Evolutionary conservation across 2,113 vertebrate species (phyloP), one percentile per base, ranked within the genome.

Genomic region (Neodon shergylaensis): DNA sequence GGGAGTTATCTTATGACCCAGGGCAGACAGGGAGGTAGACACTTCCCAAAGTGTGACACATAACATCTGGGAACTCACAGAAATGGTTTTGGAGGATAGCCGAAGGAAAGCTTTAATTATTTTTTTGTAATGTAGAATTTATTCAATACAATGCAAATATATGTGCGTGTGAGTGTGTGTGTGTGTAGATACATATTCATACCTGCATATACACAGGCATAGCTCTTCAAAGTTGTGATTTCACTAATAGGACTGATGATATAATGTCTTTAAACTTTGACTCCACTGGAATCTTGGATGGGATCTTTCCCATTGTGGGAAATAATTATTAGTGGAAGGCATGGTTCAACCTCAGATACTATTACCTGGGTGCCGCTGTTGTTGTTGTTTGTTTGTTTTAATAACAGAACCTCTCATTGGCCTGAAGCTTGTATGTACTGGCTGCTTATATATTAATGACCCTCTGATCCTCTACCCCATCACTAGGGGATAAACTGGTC

Each of bases 111-210:
- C 26, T 54, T 77, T 16, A 3, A 86, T 24, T n/a, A 85, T 77
- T 68, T 61, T 85, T 78, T 70, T 28, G 24, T 9, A 65, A 44
- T 58, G 63, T 54, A 44, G 58, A n/a, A 52, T 58, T 84, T 39
- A 76, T 47, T 96, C 61, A 66, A 77, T 58, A 17, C 22, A 83
- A 21, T 42, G 26, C 17, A 47, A 47, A 49, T 73, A 2, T 26
- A 1, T 42, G 9, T 44, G 1, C 36, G 22, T 87, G 8, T n/a
- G 7, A 2, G 3, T 16, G 3, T 42, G 4, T 42, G 2, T 47
- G 22, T 87, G 8, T 39, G 8, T 5, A 82, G 33, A 22, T 61
- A 54, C 7, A 61, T 10, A 42, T 26, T 31, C 4, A 61, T 22
- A 33, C 10, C 9, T 31, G 7, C 10, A 58, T 14, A n/a, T 12